Percentiles rank a stretch among this genome's conserved stretches.
Evolutionary conservation across 2,888 invertebrate genomes (phyloP).

Genomic region (Strigamia crassipes): DNA sequence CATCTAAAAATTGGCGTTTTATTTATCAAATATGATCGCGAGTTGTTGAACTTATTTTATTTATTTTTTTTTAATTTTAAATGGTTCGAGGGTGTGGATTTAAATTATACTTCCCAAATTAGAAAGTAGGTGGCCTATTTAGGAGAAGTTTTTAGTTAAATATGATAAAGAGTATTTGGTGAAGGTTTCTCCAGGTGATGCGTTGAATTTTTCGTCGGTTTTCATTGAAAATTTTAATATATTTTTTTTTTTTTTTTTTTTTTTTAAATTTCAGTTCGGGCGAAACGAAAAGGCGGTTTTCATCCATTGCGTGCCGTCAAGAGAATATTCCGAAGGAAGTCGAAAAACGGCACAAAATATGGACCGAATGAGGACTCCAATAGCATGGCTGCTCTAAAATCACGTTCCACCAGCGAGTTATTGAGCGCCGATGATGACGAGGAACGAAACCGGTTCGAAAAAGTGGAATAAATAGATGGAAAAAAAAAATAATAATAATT

Average conservation of each 20-base stretch:
- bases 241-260: not conserved
- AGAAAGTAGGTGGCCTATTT: constrained; percentile 40
- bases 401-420: constrained; percentile 70
- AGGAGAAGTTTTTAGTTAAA: not conserved
- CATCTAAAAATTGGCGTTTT: not conserved
- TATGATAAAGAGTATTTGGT: not conserved
- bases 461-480: not conserved
- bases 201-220: not conserved
- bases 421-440: constrained; percentile 61
- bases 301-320: constrained; percentile 69
- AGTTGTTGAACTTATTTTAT: constrained; percentile 11
- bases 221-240: not conserved
- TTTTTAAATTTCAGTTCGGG: not conserved
- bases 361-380: not conserved
- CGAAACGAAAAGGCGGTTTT: constrained; percentile 66
- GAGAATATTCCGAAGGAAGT: constrained; percentile 71
- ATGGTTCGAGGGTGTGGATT: not conserved
- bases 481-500: not conserved
- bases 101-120: not conserved
- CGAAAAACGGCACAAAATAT: constrained; percentile 5
- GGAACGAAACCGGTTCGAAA: constrained; percentile 49
- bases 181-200: not conserved
- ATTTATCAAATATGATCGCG: not conserved
- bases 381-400: constrained; percentile 59
- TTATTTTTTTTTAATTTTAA: not conserved